A percentile compares a stretch with the other conserved stretches of the same genome.
phyloP scores from a whole-genome alignment of 1,140 invertebrate genomes.

The Apis dorsata region DNA sequence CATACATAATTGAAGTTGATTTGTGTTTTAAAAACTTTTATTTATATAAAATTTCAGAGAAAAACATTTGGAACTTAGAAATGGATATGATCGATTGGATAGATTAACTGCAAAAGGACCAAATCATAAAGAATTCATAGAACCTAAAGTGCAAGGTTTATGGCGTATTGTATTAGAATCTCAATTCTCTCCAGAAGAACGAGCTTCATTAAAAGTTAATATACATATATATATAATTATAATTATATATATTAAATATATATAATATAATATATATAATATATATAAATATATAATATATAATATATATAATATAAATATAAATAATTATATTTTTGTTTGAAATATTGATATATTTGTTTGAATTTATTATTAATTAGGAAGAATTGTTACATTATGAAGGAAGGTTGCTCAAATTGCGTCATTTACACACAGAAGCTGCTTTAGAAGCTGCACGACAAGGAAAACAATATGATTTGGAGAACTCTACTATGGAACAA shows the following conservation, averaged over 20 bases:
- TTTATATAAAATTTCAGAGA: conserved; percentile 80
- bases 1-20: conserved; percentile 1
- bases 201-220: conserved; percentile 89
- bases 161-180: conserved; percentile 90
- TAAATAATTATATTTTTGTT: conserved; percentile 10
- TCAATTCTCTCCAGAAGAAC: conserved; percentile 90
- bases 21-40: conserved; percentile 7
- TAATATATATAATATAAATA: background rate
- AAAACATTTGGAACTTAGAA: conserved; percentile 88
- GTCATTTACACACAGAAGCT: conserved; percentile 89
- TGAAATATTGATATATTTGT: background rate
- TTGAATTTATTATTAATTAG: conserved; percentile 76
- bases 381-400: conserved; percentile 94
- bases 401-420: conserved; percentile 89
- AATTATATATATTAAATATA: too few relatives aligned
- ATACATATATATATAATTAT: background rate
- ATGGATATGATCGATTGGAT: conserved; percentile 90
- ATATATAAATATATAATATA: conserved; percentile 10
- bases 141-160: conserved; percentile 92
- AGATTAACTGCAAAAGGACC: conserved; percentile 87
- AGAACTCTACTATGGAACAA: conserved; percentile 81
- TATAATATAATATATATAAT: too few relatives aligned
- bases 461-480: conserved; percentile 65
- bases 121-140: conserved; percentile 91
- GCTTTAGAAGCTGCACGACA: conserved; percentile 72